Conservation (phyloP, 35 echinoderm and acorn worm genomes). For the Ophiothrix spiculata region DNA sequence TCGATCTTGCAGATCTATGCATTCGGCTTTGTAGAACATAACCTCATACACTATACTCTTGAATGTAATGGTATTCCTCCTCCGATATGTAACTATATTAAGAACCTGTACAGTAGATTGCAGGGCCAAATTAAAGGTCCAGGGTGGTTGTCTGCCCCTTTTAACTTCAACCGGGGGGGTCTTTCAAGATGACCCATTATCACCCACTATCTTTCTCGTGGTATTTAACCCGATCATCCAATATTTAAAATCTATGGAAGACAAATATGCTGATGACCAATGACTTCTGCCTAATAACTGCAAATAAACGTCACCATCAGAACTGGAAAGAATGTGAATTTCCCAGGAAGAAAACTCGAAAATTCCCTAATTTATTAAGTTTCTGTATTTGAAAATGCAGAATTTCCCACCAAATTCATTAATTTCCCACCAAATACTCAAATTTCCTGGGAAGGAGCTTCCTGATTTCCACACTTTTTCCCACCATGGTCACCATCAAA, state of each 20-base stretch:
- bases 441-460: too few relatives aligned
- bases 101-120: conserved; percentile 19
- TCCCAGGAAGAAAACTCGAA: too few relatives aligned
- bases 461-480: too few relatives aligned
- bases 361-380: too few relatives aligned
- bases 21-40: conserved; percentile 18
- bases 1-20: conserved; percentile 41
- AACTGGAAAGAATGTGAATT: too few relatives aligned
- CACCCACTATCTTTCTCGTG: conserved; percentile 10
- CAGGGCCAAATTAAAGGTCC: neutral
- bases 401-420: too few relatives aligned
- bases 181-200: neutral
- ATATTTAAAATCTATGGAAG: neutral
- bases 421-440: too few relatives aligned
- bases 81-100: neutral
- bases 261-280: neutral
- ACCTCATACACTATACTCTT: conserved; percentile 19
- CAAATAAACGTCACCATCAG: conserved; percentile 32
- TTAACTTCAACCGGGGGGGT: neutral
- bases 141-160: neutral
- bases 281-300: conserved; percentile 3
- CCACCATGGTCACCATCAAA: too few relatives aligned
- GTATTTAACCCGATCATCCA: neutral
- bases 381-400: too few relatives aligned
- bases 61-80: neutral